phyloP scores from a whole-genome alignment of 2,113 vertebrate species.

The Vidua chalybeata region DNA sequence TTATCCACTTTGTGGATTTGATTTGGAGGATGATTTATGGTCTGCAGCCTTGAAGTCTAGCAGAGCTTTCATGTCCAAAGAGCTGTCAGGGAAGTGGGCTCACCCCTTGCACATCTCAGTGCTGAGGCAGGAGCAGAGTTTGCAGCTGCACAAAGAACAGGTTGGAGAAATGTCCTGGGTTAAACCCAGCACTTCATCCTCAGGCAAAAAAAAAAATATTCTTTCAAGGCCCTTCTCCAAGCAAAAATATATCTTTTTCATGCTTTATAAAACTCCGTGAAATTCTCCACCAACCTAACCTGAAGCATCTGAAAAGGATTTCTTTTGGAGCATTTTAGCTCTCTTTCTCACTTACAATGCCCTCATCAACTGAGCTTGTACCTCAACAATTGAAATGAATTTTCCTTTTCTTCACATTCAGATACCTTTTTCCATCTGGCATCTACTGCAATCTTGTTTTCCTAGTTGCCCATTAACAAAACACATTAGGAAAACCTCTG shows the following conservation, averaged over 20 bases:
- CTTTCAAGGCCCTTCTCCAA: background rate
- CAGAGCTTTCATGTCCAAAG: background rate
- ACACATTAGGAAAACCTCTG: background rate
- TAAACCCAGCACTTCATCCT: background rate
- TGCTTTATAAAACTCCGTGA: background rate
- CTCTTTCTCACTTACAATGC: background rate
- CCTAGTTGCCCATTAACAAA: background rate
- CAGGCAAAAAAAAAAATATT: background rate
- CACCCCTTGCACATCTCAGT: background rate
- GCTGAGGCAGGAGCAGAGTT: background rate
- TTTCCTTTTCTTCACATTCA: background rate
- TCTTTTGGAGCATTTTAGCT: background rate
- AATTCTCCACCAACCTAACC: background rate
- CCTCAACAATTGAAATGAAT: background rate
- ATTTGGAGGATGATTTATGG: background rate
- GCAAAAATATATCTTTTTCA: background rate
- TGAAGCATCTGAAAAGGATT: background rate
- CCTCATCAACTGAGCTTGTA: background rate
- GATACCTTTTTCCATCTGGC: background rate
- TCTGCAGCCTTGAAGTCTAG: background rate
- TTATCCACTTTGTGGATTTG: background rate
- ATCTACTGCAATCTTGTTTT: background rate
- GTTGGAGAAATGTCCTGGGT: rapidly evolving
- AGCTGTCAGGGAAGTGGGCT: background rate
- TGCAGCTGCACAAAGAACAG: background rate